Percentiles rank a stretch among this genome's conserved stretches.
These are phyloP conservation scores for Heteromormyrus szaboi DNA, from an alignment of 2,797 vertebrate species.

Conservation along the genomic window DNA sequence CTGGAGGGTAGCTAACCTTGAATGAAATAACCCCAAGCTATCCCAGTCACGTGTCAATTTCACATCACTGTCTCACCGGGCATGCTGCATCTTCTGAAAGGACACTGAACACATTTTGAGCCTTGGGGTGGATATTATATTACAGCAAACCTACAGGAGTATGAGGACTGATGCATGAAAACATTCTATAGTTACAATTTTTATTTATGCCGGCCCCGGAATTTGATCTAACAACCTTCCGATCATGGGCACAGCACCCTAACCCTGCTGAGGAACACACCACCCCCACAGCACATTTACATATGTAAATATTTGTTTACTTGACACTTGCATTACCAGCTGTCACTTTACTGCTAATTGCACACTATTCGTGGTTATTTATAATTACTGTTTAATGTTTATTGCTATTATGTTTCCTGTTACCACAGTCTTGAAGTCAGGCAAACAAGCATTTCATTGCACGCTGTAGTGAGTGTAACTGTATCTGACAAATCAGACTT, in stretches of 20 bases:
- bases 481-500: neutral
- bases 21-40: neutral
- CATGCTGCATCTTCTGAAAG: neutral
- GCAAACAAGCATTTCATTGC: neutral
- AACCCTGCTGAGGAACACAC: neutral
- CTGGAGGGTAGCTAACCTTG: neutral
- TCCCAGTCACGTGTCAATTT: neutral
- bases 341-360: neutral
- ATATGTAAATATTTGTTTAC: neutral
- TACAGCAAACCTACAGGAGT: neutral
- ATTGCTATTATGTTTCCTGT: neutral
- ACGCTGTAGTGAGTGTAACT: neutral
- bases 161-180: neutral
- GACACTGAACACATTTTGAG: neutral
- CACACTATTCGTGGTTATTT: neutral
- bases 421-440: neutral
- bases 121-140: neutral
- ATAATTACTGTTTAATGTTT: neutral
- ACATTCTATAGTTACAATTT: neutral
- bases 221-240: neutral
- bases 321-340: neutral
- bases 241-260: neutral
- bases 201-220: neutral
- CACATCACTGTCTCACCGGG: neutral
- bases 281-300: neutral